Evolutionary conservation across 2,888 invertebrate genomes (phyloP), one percentile per base, ranked within the genome.

Genomic region (Clistopyga incitator): DNA sequence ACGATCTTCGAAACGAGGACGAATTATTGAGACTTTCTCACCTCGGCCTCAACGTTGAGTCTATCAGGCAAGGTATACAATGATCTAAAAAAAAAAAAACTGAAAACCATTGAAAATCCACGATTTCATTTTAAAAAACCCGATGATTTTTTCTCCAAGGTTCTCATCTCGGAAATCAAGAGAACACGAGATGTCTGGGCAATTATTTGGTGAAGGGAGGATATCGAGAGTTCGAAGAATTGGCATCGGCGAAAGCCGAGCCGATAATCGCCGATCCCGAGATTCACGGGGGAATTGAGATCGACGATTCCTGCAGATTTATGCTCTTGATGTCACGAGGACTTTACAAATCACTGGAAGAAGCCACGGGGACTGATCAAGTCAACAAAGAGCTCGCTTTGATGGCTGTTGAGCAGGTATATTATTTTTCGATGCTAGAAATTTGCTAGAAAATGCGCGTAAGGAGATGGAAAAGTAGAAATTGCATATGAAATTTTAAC

Each of bases 151-250:
- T n/a, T n/a, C n/a, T n/a, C n/a, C n/a, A 91, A 96, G 96, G 95
- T 50, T 95, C 95, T 83, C 95, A 95, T 89, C 94, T 97, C 18
- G 97, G 97, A 61, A 97, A 97, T 90, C 97, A 97, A 92, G 95
- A 96, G 54, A 97, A 96, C 88, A 98, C 98, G 0, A 94, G 98
- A 15, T 98, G 98, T 89, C 94, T 98, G 13, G 98, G 98, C 3
- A 98, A 98, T 93, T 98, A 97, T 91, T 94, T 97, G 52, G 96
- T 98, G 0, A 98, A 98, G 93, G 97, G 97, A 0, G 96, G 97
- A 2, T 97, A 97, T 90, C 96, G 96, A 90, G 98, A 98, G 70
- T 96, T 97, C 90, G 97, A 97, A 2, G 95, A 95, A 72, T 94
- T 98, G 61, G 94, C 95, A 2, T 93, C 94, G 20, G 97, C 98